Conservation (phyloP, 2,797 vertebrate species). For the Pseudocheirus occidentalis region DNA sequence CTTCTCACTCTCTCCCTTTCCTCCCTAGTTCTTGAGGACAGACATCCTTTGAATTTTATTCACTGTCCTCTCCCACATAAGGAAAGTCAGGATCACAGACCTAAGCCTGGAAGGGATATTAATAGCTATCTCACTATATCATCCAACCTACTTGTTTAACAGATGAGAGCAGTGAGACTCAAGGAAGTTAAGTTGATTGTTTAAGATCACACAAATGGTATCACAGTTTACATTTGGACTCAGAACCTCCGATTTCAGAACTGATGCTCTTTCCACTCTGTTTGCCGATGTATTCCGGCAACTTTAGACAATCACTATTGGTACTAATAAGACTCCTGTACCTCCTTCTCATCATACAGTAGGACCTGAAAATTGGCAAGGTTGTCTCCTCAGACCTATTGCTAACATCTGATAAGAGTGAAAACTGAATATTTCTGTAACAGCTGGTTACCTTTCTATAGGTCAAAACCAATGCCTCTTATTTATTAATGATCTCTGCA, state of each 20-base stretch:
- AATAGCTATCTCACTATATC: not conserved
- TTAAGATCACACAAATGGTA: not conserved
- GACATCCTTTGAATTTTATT: too few species aligned
- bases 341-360: not conserved
- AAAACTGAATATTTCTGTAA: not conserved
- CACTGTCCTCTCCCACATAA: not conserved
- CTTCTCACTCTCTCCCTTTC: too few species aligned
- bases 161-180: not conserved
- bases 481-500: not conserved
- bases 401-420: not conserved
- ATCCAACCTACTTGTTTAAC: not conserved
- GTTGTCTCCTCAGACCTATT: not conserved
- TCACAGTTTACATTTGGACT: not conserved
- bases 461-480: not conserved
- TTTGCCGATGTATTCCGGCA: not conserved
- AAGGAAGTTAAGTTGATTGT: not conserved
- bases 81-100: not conserved
- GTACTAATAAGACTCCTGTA: not conserved
- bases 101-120: not conserved
- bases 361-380: not conserved
- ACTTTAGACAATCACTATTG: not conserved
- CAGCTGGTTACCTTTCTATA: not conserved
- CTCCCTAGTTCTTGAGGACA: too few species aligned
- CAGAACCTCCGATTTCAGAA: not conserved
- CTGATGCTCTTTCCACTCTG: not conserved